Conservation (phyloP, 2,113 vertebrate species). For the Oceanodroma tethys region DNA sequence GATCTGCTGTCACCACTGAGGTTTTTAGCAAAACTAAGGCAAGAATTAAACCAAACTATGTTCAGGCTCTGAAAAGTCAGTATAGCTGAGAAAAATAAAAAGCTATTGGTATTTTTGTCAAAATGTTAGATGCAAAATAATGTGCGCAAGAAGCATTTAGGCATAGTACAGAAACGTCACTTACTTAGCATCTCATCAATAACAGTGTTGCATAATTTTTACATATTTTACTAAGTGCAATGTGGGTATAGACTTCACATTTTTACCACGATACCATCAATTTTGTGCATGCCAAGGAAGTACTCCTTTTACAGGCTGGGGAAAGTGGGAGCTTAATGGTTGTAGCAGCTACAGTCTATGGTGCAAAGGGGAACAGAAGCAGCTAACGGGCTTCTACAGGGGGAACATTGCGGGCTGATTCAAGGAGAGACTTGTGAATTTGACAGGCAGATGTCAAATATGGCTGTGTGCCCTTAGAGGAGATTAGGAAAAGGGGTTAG, state of each 20-base stretch:
- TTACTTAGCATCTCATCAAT: background rate
- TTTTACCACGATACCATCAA: background rate
- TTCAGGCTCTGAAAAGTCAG: background rate
- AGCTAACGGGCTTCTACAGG: background rate
- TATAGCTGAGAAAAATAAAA: background rate
- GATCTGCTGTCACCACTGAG: background rate
- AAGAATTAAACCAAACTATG: background rate
- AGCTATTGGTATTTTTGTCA: background rate
- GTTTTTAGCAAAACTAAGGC: background rate
- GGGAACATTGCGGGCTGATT: rapidly evolving
- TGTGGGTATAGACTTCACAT: background rate
- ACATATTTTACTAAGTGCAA: background rate
- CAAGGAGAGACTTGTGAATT: background rate
- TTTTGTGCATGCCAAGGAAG: background rate
- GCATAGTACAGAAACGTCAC: background rate
- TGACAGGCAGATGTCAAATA: background rate
- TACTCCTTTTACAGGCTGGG: background rate
- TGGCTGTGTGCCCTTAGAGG: background rate
- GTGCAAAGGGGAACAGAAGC: background rate
- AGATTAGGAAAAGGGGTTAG: background rate
- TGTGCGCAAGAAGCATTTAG: background rate
- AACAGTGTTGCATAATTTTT: background rate
- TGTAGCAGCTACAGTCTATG: background rate
- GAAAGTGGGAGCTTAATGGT: background rate
- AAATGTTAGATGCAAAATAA: background rate